These are phyloP conservation scores for Scaptomyza polygonia DNA, from an alignment of 2,888 invertebrate species.

Conservation along the genomic window DNA sequence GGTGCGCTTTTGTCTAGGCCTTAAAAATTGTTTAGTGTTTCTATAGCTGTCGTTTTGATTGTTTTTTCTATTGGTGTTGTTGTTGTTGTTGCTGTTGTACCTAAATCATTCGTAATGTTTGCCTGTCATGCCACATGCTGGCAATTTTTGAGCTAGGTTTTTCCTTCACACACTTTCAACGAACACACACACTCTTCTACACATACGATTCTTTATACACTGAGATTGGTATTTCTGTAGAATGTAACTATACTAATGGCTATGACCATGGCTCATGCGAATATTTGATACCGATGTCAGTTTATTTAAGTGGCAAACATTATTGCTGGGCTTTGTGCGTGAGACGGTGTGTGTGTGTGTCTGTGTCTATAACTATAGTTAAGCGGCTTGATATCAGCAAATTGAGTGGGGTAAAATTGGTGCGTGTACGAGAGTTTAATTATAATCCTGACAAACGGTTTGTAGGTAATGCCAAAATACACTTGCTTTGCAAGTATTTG, in stretches of 20 bases:
- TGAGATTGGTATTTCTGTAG: constrained; percentile 49
- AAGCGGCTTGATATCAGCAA: constrained; percentile 4
- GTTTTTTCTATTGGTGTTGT: constrained; percentile 40
- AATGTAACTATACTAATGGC: constrained; percentile 22
- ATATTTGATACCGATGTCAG: constrained; percentile 50
- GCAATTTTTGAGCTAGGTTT: constrained; percentile 68
- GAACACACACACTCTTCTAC: constrained; percentile 7
- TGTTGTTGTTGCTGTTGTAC: constrained; percentile 50
- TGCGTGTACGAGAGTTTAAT: constrained; percentile 27
- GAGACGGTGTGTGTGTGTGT: neutral
- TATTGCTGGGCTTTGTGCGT: constrained; percentile 39
- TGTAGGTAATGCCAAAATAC: constrained; percentile 3
- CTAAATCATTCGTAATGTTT: constrained; percentile 71
- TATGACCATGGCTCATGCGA: constrained; percentile 37
- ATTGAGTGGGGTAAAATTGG: constrained; percentile 10
- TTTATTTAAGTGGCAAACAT: constrained; percentile 47
- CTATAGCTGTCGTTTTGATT: constrained; percentile 28
- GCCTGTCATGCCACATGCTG: constrained; percentile 65
- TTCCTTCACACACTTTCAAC: neutral
- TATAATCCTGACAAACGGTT: constrained; percentile 33
- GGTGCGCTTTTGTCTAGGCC: constrained; percentile 45
- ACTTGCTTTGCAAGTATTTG: constrained; percentile 3
- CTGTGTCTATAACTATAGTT: constrained; percentile 21
- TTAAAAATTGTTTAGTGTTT: constrained; percentile 47
- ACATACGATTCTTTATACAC: constrained; percentile 36